Conservation (phyloP, 2,113 vertebrate species). For the Osmerus mordax region DNA sequence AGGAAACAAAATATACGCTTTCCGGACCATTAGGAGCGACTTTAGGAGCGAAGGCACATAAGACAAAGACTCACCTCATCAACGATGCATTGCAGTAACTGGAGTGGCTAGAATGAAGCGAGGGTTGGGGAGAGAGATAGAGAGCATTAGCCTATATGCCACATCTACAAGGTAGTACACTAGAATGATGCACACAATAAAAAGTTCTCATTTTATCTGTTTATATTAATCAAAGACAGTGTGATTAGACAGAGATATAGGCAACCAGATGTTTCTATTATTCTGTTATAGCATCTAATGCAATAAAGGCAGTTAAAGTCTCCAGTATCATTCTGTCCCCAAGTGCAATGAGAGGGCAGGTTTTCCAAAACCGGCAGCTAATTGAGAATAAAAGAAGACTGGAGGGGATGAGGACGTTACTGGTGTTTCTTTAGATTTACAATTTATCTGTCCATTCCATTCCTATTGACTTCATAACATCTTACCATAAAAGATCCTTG, state of each 20-base stretch:
- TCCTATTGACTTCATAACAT: conserved; percentile 79
- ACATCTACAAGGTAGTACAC: conserved; percentile 90
- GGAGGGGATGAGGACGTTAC: conserved; percentile 81
- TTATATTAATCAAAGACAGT: conserved; percentile 96
- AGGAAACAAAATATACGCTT: conserved; percentile 99
- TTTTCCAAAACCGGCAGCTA: conserved; percentile 87
- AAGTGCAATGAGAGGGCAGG: conserved; percentile 88
- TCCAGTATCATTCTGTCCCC: conserved; percentile 81
- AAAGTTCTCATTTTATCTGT: conserved; percentile 80
- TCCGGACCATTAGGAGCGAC: conserved; percentile 99
- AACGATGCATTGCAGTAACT: conserved; percentile 99
- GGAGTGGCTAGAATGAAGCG: conserved; percentile 89
- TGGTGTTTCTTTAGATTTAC: conserved; percentile 62
- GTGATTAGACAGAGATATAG: conserved; percentile 87
- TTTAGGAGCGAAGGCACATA: conserved; percentile 99
- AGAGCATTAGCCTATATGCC: conserved; percentile 84
- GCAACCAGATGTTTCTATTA: conserved; percentile 88
- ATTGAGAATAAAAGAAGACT: conserved; percentile 86
- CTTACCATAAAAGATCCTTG: conserved; percentile 99
- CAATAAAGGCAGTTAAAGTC: conserved; percentile 94
- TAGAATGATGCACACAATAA: conserved; percentile 94
- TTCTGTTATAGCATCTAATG: conserved; percentile 94
- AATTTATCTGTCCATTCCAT: conserved; percentile 43
- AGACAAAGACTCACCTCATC: conserved; percentile 99
- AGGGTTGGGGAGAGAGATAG: conserved; percentile 29